phyloP scores from a whole-genome alignment of 2,113 vertebrate genomes.

The Spheniscus mendiculus region DNA sequence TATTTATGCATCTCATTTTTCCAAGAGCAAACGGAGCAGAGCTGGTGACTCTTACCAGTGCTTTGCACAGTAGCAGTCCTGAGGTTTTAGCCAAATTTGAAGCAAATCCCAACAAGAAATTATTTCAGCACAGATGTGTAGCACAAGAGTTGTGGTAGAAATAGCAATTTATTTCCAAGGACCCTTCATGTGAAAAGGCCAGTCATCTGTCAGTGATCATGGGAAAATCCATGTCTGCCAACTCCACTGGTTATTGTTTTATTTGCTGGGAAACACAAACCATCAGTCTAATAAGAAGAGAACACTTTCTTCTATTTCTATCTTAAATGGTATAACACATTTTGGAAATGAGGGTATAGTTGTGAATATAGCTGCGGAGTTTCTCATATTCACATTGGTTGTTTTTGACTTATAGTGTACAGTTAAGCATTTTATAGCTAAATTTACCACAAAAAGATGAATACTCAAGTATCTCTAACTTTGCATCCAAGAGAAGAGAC shows the following conservation, averaged over 20 bases:
- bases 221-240: neutral
- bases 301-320: neutral
- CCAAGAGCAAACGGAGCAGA: conserved; percentile 18
- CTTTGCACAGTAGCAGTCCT: neutral
- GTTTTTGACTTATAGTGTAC: neutral
- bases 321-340: neutral
- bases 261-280: neutral
- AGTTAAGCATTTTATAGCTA: neutral
- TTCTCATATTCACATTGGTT: neutral
- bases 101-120: neutral
- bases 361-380: neutral
- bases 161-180: neutral
- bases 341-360: neutral
- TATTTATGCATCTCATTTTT: conserved; percentile 68
- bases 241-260: neutral
- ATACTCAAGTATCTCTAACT: neutral
- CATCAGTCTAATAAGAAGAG: neutral
- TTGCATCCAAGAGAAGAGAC: neutral
- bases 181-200: neutral
- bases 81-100: conserved; percentile 1
- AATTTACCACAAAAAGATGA: neutral
- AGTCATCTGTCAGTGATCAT: neutral
- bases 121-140: neutral
- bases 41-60: neutral
- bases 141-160: neutral